Percentiles rank a stretch among this genome's conserved stretches.
Conservation (phyloP, 2,797 vertebrate species). For the Champsocephalus gunnari region DNA sequence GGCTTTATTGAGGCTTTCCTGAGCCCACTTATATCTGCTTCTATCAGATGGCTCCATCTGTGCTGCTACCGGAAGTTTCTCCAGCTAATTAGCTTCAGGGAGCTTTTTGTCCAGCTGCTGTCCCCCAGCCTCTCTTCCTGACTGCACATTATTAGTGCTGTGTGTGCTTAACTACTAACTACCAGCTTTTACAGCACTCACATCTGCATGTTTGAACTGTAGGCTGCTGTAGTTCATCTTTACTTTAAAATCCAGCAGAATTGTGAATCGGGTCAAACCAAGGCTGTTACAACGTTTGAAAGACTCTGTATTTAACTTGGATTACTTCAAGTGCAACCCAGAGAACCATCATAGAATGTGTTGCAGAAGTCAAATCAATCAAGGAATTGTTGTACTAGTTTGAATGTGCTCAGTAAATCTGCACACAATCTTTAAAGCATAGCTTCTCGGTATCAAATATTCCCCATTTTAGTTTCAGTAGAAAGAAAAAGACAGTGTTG, state of each 20-base stretch:
- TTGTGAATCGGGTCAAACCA: neutral
- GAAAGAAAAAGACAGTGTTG: neutral
- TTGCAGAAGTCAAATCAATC: neutral
- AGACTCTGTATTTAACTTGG: neutral
- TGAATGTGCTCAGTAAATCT: neutral
- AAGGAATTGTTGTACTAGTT: neutral
- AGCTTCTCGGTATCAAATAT: no score
- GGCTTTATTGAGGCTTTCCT: constrained; percentile 67
- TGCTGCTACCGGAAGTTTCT: constrained; percentile 60
- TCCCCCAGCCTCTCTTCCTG: constrained; percentile 36
- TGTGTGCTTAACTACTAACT: constrained; percentile 54
- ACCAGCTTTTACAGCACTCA: constrained; percentile 34
- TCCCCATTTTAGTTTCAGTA: neutral
- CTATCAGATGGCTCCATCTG: constrained; percentile 56
- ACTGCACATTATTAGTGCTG: constrained; percentile 52
- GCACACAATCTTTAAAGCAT: no score
- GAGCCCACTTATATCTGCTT: constrained; percentile 60
- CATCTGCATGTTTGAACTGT: constrained; percentile 38
- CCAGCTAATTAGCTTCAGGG: constrained; percentile 65
- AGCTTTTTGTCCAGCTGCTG: constrained; percentile 54
- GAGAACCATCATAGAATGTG: no score
- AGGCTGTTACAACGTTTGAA: neutral
- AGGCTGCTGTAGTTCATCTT: neutral
- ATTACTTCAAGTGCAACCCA: neutral
- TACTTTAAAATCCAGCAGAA: neutral